Percentiles rank a stretch among this genome's conserved stretches.
phyloP scores from a whole-genome alignment of 1,140 invertebrate species.

The Drosophila equinoxialis region DNA sequence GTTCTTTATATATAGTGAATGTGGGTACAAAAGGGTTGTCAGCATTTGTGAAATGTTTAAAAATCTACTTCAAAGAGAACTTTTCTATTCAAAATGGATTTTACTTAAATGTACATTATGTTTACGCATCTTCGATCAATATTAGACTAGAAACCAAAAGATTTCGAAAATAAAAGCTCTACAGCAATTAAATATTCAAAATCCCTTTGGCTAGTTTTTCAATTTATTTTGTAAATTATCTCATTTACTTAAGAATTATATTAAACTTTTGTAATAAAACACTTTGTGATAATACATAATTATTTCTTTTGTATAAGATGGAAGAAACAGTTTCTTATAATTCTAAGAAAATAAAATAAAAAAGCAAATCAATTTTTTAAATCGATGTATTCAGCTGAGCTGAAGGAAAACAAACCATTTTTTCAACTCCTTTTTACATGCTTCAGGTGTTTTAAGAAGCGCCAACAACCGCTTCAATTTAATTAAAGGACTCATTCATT shows the following conservation, averaged over 20 bases:
- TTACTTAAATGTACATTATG: too few relatives aligned
- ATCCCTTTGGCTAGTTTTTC: not conserved
- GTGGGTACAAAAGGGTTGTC: constrained; percentile 1
- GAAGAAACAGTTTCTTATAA: not conserved
- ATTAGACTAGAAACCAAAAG: too few relatives aligned
- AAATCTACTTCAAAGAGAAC: constrained; percentile 4
- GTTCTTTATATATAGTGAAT: not conserved
- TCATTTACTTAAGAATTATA: not conserved
- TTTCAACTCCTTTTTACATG: too few relatives aligned
- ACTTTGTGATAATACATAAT: not conserved
- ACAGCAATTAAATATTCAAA: not conserved
- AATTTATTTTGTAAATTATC: not conserved
- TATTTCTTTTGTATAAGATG: not conserved
- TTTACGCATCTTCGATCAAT: too few relatives aligned
- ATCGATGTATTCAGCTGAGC: too few relatives aligned
- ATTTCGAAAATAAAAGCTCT: too few relatives aligned
- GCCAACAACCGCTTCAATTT: too few relatives aligned
- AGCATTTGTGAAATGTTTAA: not conserved
- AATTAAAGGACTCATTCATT: too few relatives aligned
- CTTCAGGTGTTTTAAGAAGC: too few relatives aligned
- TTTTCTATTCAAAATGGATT: not conserved
- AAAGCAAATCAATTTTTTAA: too few relatives aligned
- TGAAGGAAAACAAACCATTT: too few relatives aligned
- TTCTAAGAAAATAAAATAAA: too few relatives aligned
- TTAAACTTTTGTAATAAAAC: not conserved